Conservation (phyloP, 1,140 invertebrate genomes). For the Drosophila pseudoobscura region DNA sequence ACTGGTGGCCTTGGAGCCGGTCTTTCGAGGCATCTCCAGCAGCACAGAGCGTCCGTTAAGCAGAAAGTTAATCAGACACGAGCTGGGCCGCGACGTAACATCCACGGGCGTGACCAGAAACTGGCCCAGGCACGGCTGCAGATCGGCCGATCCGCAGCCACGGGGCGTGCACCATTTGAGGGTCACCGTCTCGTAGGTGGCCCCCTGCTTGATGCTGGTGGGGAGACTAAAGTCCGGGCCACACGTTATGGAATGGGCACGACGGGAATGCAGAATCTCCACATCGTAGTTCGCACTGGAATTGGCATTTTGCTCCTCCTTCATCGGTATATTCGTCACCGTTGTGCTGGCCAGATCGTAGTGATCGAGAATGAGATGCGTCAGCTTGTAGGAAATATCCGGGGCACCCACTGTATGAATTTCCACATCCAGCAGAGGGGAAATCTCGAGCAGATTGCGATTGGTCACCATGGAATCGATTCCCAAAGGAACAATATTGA, state of each 20-base stretch:
- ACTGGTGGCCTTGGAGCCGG: slow-evolving; percentile 94
- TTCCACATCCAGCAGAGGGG: slow-evolving; percentile 87
- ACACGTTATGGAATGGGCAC: slow-evolving; percentile 92
- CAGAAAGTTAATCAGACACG: slow-evolving; percentile 98
- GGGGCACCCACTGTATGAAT: slow-evolving; percentile 88
- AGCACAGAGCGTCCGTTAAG: slow-evolving; percentile 96
- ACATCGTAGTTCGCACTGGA: slow-evolving; percentile 99
- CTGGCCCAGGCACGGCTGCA: slow-evolving; percentile 92
- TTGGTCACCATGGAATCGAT: slow-evolving; percentile 89
- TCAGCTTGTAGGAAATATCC: slow-evolving; percentile 87
- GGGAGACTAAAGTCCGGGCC: slow-evolving; percentile 85
- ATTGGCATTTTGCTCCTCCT: slow-evolving; percentile 99
- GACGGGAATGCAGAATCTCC: slow-evolving; percentile 94
- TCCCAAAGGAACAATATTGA: slow-evolving; percentile 93
- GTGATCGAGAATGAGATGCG: slow-evolving; percentile 91
- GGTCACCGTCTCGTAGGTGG: slow-evolving; percentile 89
- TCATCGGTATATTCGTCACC: slow-evolving; percentile 99
- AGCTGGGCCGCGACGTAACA: slow-evolving; percentile 96
- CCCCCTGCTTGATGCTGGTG: slow-evolving; percentile 84
- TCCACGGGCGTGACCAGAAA: slow-evolving; percentile 97
- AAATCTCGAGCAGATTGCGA: slow-evolving; percentile 87
- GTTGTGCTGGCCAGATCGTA: slow-evolving; percentile 97
- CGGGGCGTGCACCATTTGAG: slow-evolving; percentile 98
- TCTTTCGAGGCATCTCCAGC: slow-evolving; percentile 95
- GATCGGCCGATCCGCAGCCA: slow-evolving; percentile 90